Percentiles rank a stretch among this genome's conserved stretches.
Evolutionary conservation across 1,140 invertebrate species (phyloP).

Genomic region (Pissodes strobi): DNA sequence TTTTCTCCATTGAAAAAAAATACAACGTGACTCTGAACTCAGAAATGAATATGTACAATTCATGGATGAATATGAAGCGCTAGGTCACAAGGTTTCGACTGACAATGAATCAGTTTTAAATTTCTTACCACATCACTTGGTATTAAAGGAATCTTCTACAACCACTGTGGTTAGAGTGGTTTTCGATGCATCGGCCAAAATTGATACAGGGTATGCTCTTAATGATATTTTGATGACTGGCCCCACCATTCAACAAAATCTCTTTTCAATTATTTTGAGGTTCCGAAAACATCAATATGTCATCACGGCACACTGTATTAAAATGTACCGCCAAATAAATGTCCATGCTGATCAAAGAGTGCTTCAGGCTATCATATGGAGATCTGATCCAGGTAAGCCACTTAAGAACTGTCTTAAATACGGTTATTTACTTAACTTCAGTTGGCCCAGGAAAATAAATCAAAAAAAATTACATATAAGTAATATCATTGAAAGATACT

Average conservation of each 20-base stretch:
- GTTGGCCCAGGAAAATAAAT: too few species aligned
- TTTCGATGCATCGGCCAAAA: conserved; percentile 52
- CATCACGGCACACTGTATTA: conserved; percentile 53
- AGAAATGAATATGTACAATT: conserved; percentile 27
- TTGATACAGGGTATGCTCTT: conserved; percentile 14
- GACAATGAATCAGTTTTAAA: not conserved
- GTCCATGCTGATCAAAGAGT: not conserved
- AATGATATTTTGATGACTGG: conserved; percentile 49
- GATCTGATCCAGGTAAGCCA: not conserved
- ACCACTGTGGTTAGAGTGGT: conserved; percentile 52
- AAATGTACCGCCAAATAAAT: conserved; percentile 53
- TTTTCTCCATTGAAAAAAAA: not conserved
- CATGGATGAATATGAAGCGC: conserved; percentile 15
- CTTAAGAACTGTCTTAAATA: not conserved
- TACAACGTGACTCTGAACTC: conserved; percentile 26
- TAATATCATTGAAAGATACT: not conserved
- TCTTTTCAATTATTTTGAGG: conserved; percentile 54
- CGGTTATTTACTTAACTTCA: too few species aligned
- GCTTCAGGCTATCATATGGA: not conserved
- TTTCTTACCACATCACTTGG: conserved; percentile 53
- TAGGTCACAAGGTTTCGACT: conserved; percentile 5
- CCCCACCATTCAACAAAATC: conserved; percentile 49
- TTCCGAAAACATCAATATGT: conserved; percentile 52
- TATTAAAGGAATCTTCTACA: conserved; percentile 42
- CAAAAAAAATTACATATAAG: too few species aligned